phyloP scores from a whole-genome alignment of 2,797 vertebrate species.

The Graptemys geographica region DNA sequence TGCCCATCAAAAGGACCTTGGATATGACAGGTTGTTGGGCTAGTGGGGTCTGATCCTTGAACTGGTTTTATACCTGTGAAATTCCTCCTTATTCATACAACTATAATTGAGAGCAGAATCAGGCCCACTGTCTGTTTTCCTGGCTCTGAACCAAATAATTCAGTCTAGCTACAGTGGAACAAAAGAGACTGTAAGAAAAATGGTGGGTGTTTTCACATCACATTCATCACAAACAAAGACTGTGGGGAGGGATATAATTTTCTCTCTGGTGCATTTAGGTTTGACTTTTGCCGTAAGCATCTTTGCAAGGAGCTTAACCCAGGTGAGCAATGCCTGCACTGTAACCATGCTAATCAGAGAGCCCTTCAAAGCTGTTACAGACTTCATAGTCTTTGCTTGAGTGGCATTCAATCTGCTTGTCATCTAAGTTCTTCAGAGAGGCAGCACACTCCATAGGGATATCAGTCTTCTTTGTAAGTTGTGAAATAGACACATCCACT shows the following conservation, averaged over 20 bases:
- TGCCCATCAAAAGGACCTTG: not conserved
- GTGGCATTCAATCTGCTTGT: slow-evolving; percentile 3
- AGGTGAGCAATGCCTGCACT: slow-evolving; percentile 9
- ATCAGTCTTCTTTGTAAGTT: not conserved
- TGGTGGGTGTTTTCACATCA: not conserved
- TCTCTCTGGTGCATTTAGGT: not conserved
- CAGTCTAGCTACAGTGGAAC: slow-evolving; percentile 1
- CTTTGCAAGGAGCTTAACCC: not conserved
- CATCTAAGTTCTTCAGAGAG: slow-evolving; percentile 28
- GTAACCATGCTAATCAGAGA: slow-evolving; percentile 4
- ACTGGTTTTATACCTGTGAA: not conserved
- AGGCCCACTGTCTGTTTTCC: not conserved
- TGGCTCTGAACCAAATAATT: not conserved
- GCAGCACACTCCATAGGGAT: not conserved
- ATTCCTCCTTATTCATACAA: not conserved
- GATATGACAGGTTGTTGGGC: fast-evolving
- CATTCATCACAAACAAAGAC: not conserved
- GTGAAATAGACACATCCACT: not conserved
- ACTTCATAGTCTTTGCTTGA: not conserved
- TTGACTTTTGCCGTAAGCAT: not conserved
- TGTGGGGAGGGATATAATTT: not conserved
- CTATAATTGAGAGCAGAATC: not conserved
- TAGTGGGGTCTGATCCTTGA: not conserved
- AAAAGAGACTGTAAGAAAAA: not conserved
- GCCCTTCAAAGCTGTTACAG: slow-evolving; percentile 12